Percentiles rank a stretch among this genome's conserved stretches.
These are phyloP conservation scores for Phataginus tetradactyla DNA, from an alignment of 2,797 vertebrate species.

Conservation along the genomic window DNA sequence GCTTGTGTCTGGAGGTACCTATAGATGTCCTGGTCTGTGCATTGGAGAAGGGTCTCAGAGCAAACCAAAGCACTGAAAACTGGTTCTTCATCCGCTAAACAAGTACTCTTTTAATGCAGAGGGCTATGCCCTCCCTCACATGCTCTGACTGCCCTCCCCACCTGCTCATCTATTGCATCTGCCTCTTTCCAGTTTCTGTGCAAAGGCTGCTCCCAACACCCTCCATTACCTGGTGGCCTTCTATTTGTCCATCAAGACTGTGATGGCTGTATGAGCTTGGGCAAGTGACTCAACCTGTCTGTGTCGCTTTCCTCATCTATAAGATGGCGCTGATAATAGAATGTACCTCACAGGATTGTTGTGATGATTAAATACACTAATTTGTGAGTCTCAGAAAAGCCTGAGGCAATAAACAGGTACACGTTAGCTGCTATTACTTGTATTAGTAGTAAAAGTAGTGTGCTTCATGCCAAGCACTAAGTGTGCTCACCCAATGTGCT, in stretches of 20 bases:
- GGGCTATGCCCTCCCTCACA: not conserved
- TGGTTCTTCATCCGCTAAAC: not conserved
- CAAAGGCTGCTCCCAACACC: not conserved
- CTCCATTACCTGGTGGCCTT: not conserved
- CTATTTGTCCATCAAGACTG: not conserved
- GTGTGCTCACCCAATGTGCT: too few relatives aligned
- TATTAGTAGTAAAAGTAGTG: not conserved
- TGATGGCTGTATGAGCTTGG: not conserved
- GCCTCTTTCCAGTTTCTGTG: not conserved
- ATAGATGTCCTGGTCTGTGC: not conserved
- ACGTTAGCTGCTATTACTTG: not conserved
- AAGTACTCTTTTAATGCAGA: not conserved
- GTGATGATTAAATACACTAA: not conserved
- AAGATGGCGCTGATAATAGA: not conserved
- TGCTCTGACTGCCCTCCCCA: too few relatives aligned
- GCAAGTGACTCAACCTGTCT: not conserved
- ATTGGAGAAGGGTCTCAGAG: not conserved
- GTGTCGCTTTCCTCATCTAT: not conserved
- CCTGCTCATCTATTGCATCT: not conserved
- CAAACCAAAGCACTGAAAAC: not conserved
- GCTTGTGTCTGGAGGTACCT: not conserved
- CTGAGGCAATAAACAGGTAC: not conserved
- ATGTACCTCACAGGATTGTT: not conserved
- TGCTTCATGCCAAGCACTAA: fast-evolving
- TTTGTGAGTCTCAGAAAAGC: not conserved